Evolutionary conservation across 2,888 invertebrate genomes (phyloP).

Genomic region (Eupsilia transversa): DNA sequence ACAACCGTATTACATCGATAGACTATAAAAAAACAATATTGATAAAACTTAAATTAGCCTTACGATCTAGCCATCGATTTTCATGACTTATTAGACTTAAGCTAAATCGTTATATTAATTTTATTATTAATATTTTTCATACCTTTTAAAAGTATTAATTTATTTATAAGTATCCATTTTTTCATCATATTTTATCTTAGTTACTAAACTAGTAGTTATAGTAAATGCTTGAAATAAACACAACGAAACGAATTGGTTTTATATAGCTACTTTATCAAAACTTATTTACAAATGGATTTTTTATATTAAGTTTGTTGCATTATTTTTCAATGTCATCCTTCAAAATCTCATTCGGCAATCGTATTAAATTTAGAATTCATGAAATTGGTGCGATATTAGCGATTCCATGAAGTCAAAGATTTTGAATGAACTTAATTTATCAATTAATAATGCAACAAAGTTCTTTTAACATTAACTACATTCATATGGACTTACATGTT

Average conservation of each 20-base stretch:
- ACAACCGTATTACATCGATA: conserved; percentile 77
- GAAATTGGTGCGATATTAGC: not conserved
- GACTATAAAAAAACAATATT: conserved; percentile 68
- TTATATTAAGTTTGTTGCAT: conserved; percentile 36
- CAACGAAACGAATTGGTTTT: conserved; percentile 50
- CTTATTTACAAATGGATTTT: conserved; percentile 64
- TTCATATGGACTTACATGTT: conserved; percentile 47
- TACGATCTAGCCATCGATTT: conserved; percentile 54
- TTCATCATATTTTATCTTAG: conserved; percentile 67
- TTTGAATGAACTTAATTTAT: not conserved
- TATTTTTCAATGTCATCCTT: conserved; percentile 17
- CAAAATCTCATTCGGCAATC: not conserved
- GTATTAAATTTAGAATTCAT: not conserved
- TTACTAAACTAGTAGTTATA: conserved; percentile 65
- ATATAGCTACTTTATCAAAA: conserved; percentile 56
- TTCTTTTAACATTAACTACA: conserved; percentile 42
- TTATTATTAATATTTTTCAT: conserved; percentile 68
- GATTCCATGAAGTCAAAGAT: not conserved
- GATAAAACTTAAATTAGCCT: conserved; percentile 62
- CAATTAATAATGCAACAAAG: conserved; percentile 48
- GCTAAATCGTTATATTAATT: conserved; percentile 53
- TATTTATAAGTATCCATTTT: conserved; percentile 66
- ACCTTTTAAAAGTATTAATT: conserved; percentile 79
- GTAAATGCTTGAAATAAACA: conserved; percentile 67
- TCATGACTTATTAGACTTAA: conserved; percentile 35